These are phyloP conservation scores for Crocodylus rhombifer DNA, from an alignment of 2,797 vertebrate genomes.

Conservation along the genomic window DNA sequence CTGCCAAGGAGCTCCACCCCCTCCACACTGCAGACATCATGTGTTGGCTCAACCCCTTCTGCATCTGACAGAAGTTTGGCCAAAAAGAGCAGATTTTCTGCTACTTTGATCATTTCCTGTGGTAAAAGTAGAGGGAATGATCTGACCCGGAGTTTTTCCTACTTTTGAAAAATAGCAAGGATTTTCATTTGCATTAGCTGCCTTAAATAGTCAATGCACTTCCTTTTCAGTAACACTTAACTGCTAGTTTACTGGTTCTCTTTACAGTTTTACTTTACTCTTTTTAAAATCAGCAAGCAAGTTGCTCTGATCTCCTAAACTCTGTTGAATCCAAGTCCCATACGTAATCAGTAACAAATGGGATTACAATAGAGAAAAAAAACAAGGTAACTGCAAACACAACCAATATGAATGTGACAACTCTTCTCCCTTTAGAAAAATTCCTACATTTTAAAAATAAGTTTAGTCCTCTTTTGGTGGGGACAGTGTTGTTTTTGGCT, in stretches of 20 bases:
- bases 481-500: conserved; percentile 38
- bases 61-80: conserved; percentile 76
- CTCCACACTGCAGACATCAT: conserved; percentile 67
- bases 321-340: neutral
- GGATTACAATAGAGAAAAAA: neutral
- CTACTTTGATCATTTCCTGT: conserved; percentile 79
- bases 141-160: conserved; percentile 60
- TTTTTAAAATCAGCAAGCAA: conserved; percentile 18
- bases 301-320: neutral
- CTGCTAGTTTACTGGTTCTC: conserved; percentile 37
- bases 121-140: conserved; percentile 77
- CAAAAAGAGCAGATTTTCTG: conserved; percentile 78
- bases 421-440: conserved; percentile 21
- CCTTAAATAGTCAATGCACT: conserved; percentile 21
- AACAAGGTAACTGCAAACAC: conserved; percentile 1
- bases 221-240: conserved; percentile 35
- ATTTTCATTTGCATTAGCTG: conserved; percentile 56
- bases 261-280: neutral
- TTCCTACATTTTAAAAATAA: conserved; percentile 20
- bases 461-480: conserved; percentile 19
- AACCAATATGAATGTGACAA: conserved; percentile 17
- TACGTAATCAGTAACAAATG: conserved; percentile 19
- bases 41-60: conserved; percentile 71
- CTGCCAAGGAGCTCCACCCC: conserved; percentile 73
- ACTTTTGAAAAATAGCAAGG: conserved; percentile 69